Evolutionary conservation across 1,140 invertebrate genomes (phyloP).

Genomic region (Caenorhabditis inopinata): DNA sequence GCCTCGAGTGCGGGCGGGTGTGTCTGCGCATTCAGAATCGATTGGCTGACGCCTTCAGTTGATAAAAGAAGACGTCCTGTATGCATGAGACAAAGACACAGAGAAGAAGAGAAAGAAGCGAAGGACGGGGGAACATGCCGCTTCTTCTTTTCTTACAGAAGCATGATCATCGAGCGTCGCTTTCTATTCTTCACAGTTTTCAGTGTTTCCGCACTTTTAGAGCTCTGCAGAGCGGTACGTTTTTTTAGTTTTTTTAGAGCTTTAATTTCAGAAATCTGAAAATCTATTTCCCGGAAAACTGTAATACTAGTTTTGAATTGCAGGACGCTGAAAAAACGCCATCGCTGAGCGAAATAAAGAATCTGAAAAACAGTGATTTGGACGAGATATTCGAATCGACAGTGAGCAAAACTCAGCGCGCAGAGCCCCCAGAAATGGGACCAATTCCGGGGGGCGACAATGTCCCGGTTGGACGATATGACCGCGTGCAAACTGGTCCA

Average conservation of each 20-base stretch:
- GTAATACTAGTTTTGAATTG: too few relatives aligned
- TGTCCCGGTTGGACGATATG: neutral
- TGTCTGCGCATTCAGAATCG: too few relatives aligned
- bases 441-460: neutral
- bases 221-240: too few relatives aligned
- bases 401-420: neutral
- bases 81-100: neutral
- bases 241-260: too few relatives aligned
- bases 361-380: neutral
- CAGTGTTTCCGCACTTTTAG: too few relatives aligned
- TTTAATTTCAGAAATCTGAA: neutral
- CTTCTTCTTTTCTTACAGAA: too few relatives aligned
- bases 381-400: conserved; percentile 5
- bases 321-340: neutral
- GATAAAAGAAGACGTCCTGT: too few relatives aligned
- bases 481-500: neutral
- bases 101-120: neutral
- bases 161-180: too few relatives aligned
- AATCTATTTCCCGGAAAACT: neutral
- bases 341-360: conserved; percentile 4
- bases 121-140: too few relatives aligned
- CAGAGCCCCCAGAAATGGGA: neutral
- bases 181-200: too few relatives aligned
- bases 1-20: too few relatives aligned
- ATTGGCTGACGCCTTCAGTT: too few relatives aligned